phyloP scores from a whole-genome alignment of 1,140 invertebrate species.

The Odontomachus brunneus region DNA sequence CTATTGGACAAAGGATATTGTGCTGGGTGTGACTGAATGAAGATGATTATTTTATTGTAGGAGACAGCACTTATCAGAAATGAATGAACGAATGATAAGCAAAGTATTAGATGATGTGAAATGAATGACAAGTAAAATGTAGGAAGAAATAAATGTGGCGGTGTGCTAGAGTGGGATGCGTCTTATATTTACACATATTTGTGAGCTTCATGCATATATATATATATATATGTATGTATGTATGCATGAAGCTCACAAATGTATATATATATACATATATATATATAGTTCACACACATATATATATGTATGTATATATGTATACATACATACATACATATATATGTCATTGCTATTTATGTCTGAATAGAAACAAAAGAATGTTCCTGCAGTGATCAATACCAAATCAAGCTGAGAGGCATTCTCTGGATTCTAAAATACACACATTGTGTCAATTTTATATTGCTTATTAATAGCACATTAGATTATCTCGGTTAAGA shows the following conservation, averaged over 20 bases:
- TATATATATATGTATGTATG: conserved; percentile 17
- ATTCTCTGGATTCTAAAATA: background rate
- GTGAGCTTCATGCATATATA: background rate
- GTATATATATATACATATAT: no score
- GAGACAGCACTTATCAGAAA: background rate
- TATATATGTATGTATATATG: no score
- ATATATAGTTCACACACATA: no score
- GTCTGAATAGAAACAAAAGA: conserved; percentile 49
- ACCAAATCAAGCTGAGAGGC: background rate
- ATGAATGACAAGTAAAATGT: no score
- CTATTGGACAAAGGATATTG: background rate
- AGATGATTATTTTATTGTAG: background rate
- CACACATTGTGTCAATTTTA: background rate
- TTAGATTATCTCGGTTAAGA: background rate
- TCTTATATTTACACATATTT: background rate
- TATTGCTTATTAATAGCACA: background rate
- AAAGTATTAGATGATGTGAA: no score
- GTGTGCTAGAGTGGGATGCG: background rate
- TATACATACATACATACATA: background rate
- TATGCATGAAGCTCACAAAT: no score
- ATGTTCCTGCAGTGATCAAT: conserved; percentile 54
- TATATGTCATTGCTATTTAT: conserved; percentile 49
- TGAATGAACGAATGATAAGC: background rate
- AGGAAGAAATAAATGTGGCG: background rate
- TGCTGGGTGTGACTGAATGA: background rate